Evolutionary conservation across 1,140 invertebrate genomes (phyloP).

Genomic region (Radopholus similis): DNA sequence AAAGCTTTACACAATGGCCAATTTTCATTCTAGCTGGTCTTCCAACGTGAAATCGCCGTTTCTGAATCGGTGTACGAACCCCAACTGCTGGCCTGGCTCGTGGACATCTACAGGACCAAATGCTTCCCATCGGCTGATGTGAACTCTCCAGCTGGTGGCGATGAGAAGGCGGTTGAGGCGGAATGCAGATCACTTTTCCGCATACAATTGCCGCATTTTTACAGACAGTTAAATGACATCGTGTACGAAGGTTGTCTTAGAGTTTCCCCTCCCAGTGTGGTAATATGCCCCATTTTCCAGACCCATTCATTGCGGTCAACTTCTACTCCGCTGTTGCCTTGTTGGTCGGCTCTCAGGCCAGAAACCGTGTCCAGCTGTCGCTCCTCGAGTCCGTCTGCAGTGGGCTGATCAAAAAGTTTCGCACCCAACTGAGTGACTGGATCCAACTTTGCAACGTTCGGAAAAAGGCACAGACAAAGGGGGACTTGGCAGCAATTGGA

Average conservation of each 20-base stretch:
- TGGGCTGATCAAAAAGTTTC: not conserved
- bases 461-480: not conserved
- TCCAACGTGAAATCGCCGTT: not conserved
- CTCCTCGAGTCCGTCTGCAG: not conserved
- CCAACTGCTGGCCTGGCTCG: constrained; percentile 31
- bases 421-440: not conserved
- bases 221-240: constrained; percentile 2
- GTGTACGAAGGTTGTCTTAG: constrained; percentile 12
- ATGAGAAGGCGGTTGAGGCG: not conserved
- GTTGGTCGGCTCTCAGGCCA: constrained; percentile 7
- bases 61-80: constrained; percentile 26
- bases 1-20: not conserved
- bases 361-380: not conserved
- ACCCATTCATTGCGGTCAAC: constrained; percentile 2
- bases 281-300: not conserved
- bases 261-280: not conserved
- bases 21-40: not conserved
- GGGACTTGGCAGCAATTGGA: not conserved
- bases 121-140: too few relatives aligned
- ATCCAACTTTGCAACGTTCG: not conserved
- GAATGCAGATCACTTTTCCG: constrained; percentile 13
- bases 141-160: too few relatives aligned
- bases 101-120: constrained; percentile 37
- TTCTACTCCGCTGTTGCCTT: constrained; percentile 14
- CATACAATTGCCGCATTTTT: constrained; percentile 10